A percentile compares a stretch with the other conserved stretches of the same genome.
Evolutionary conservation across 2,888 invertebrate genomes (phyloP).

Genomic region (Lithophane socia): DNA sequence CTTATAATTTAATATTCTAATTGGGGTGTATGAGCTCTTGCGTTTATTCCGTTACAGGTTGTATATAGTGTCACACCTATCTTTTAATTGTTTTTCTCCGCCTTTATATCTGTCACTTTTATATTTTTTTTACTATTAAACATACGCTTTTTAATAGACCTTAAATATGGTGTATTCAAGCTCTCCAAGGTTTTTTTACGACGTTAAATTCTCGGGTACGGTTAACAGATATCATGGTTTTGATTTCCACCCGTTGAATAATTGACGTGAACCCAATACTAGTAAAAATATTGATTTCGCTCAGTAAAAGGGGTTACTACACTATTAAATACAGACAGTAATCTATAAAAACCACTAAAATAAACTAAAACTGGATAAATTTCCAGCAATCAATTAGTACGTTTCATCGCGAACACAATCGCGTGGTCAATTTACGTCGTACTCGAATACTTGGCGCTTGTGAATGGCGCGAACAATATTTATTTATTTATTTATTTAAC

Average conservation of each 20-base stretch:
- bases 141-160: not conserved
- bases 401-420: constrained; percentile 32
- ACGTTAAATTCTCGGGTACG: no score
- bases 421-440: constrained; percentile 22
- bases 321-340: not conserved
- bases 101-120: not conserved
- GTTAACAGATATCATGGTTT: not conserved
- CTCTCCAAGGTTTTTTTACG: not conserved
- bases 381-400: constrained; percentile 5
- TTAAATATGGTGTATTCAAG: not conserved
- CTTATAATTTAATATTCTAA: no score
- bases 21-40: no score
- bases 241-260: no score
- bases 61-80: not conserved
- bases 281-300: not conserved
- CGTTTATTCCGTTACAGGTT: no score
- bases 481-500: no score
- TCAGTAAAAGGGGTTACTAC: not conserved
- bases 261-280: no score
- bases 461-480: constrained; percentile 5
- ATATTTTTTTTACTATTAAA: not conserved
- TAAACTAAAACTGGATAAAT: not conserved
- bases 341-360: not conserved
- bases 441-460: constrained; percentile 28
- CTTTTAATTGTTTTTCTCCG: not conserved